Base-by-base conservation (phyloP, 2,797 vertebrate species). In the Centropyge bicolor region DNA sequence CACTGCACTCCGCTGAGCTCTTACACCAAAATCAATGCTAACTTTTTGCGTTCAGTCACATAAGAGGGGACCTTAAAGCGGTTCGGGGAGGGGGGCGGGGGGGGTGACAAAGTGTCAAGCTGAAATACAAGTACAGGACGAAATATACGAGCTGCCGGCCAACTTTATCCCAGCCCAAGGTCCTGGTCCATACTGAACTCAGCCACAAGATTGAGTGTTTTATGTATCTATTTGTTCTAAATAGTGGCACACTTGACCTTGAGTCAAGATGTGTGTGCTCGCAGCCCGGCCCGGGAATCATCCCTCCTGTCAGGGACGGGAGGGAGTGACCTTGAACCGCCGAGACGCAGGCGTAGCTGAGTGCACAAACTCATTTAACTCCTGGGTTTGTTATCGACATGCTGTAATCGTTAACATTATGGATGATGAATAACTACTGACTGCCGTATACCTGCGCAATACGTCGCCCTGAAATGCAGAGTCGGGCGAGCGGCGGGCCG, bases 361-460 rank as follows among this genome's bases (percentile, higher is more conserved):
- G 91, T 92, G 91, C 94, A 95, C 94, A 94, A 94, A 95, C 94
- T 95, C 94, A 95, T 95, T 96, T 94, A 94, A 93, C 93, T 91
- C 91, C 89, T 67, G 87, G 91, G 90, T 92, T 93, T 91, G 89
- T 91, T 95, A 96, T 95, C 92, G 94, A 95, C 94, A 90, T 89
- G 90, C 93, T 94, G 94, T 94, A 93, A 94, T 95, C 91, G 84
- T 94, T 95, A 95, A 94, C 94, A 93, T 95, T 92, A 94, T 87
- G 88, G 94, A 95, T 94, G 94, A 95, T 93, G 92, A 95, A 94
- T 92, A 94, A 92, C 90, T 91, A 94, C 94, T 88, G 90, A 91
- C 92, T 86, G 89, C 85, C 70, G 75, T 78, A 88, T 89, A 92
- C 92, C 89, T 83, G 89, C n/a, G 40, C 90, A 63, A 89, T 89